phyloP scores from a whole-genome alignment of 2,797 vertebrate genomes.

The Paedocypris micromegethes region DNA sequence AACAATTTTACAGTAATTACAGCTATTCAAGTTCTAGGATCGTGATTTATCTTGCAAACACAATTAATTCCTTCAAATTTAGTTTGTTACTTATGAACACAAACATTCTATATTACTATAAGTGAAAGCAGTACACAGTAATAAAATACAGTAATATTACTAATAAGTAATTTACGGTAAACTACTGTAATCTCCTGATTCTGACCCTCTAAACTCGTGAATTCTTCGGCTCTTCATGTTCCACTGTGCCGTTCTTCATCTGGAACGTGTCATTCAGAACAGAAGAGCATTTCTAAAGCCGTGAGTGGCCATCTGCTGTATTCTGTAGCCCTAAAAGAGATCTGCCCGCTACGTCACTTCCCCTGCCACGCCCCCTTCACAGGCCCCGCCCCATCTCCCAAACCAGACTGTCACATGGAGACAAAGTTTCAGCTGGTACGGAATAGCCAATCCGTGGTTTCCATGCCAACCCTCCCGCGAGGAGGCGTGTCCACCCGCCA shows the following conservation, averaged over 20 bases:
- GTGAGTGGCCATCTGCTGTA: slow-evolving; percentile 39
- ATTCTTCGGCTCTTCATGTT: slow-evolving; percentile 10
- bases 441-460: slow-evolving; percentile 66
- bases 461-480: slow-evolving; percentile 74
- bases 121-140: too few relatives aligned
- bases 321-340: slow-evolving; percentile 21
- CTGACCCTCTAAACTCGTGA: not conserved
- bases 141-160: too few relatives aligned
- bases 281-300: slow-evolving; percentile 28
- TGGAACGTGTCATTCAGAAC: slow-evolving; percentile 22
- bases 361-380: slow-evolving; percentile 10
- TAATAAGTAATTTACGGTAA: too few relatives aligned
- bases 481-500: slow-evolving; percentile 38
- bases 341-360: slow-evolving; percentile 12
- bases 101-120: too few relatives aligned
- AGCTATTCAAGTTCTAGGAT: too few relatives aligned
- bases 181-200: not conserved
- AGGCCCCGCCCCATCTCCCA: not conserved
- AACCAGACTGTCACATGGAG: slow-evolving; percentile 35
- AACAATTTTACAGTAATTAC: too few relatives aligned
- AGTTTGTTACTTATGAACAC: too few relatives aligned
- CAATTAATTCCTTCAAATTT: too few relatives aligned
- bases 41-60: too few relatives aligned
- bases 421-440: slow-evolving; percentile 46
- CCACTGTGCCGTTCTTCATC: not conserved